phyloP scores from a whole-genome alignment of 2,113 vertebrate genomes.

The Pterocles burchelli region DNA sequence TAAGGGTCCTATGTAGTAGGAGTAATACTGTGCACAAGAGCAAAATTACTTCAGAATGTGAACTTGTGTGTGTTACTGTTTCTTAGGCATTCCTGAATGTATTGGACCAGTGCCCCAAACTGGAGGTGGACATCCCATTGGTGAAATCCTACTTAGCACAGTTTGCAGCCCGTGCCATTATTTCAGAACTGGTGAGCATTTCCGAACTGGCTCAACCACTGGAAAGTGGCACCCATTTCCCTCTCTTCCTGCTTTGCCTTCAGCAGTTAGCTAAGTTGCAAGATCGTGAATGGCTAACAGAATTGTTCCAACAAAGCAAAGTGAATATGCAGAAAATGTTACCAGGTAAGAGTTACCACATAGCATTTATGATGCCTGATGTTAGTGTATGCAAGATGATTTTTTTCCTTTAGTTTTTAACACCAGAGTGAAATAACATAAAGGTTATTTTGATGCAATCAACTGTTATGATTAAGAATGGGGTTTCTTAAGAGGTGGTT shows the following conservation, averaged over 20 bases:
- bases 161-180: constrained; percentile 94
- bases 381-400: accelerated
- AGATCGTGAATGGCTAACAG: constrained; percentile 96
- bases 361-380: neutral
- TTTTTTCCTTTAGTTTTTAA: accelerated
- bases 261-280: constrained; percentile 95
- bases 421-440: neutral
- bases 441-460: neutral
- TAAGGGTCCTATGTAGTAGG: accelerated
- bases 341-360: constrained; percentile 82
- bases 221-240: constrained; percentile 98
- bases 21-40: neutral
- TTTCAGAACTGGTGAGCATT: constrained; percentile 94
- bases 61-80: neutral
- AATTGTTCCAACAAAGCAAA: constrained; percentile 97
- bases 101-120: constrained; percentile 96
- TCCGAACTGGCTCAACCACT: constrained; percentile 95
- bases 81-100: constrained; percentile 91
- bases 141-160: constrained; percentile 98
- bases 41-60: accelerated
- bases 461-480: accelerated
- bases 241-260: constrained; percentile 97
- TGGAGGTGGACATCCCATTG: constrained; percentile 94
- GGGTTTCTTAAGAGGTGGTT: neutral
- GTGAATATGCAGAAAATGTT: constrained; percentile 99